Evolutionary conservation across 2,888 invertebrate species (phyloP).

Genomic region (Apamea crenata): DNA sequence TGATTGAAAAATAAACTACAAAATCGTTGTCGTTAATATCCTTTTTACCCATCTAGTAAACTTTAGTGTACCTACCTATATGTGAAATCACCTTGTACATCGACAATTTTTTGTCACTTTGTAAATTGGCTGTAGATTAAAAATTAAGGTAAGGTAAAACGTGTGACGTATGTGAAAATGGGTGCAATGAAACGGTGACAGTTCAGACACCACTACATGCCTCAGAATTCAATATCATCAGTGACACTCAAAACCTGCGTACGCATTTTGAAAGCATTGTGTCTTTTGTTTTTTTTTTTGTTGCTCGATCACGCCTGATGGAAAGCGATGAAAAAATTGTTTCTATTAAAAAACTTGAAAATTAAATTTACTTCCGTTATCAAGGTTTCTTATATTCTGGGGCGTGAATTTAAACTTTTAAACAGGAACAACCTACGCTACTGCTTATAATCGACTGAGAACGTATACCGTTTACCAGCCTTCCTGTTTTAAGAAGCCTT

Average conservation of each 20-base stretch:
- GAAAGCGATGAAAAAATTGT: too few relatives aligned
- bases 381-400: neutral
- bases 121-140: neutral
- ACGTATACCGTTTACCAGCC: neutral
- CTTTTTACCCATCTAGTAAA: too few relatives aligned
- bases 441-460: neutral
- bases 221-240: neutral
- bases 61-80: neutral
- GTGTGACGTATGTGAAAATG: neutral
- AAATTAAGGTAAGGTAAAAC: neutral
- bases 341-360: too few relatives aligned
- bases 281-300: too few relatives aligned
- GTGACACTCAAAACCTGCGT: constrained; percentile 1
- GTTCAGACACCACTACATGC: neutral
- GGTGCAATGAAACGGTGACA: neutral
- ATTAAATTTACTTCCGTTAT: too few relatives aligned
- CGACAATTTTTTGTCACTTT: too few relatives aligned
- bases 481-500: neutral
- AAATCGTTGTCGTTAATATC: neutral
- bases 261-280: neutral
- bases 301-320: too few relatives aligned
- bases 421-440: neutral
- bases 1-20: constrained; percentile 34
- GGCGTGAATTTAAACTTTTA: neutral
- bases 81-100: constrained; percentile 2